Conservation (phyloP, 1,140 invertebrate species). For the Drosophila erecta region DNA sequence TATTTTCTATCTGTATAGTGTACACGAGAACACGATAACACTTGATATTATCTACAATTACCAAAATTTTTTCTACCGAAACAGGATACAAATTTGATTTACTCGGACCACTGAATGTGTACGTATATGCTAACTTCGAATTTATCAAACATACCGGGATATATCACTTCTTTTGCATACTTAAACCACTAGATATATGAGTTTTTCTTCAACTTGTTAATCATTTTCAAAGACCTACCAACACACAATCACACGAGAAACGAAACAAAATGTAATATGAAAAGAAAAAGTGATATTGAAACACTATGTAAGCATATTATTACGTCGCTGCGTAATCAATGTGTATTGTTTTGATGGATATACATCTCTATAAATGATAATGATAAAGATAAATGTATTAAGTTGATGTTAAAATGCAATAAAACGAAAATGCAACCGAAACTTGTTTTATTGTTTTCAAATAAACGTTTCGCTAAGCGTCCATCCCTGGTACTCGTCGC, state of each 20-base stretch:
- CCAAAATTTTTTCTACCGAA: constrained; percentile 36
- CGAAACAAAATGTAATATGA: constrained; percentile 38
- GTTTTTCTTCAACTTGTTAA: constrained; percentile 63
- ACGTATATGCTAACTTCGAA: constrained; percentile 72
- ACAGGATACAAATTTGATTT: constrained; percentile 65
- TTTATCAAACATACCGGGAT: constrained; percentile 67
- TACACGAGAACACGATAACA: constrained; percentile 28
- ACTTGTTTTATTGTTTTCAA: constrained; percentile 7
- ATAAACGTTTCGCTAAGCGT: not conserved
- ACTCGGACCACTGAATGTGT: constrained; percentile 66
- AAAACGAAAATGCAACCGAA: constrained; percentile 39
- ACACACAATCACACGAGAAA: constrained; percentile 32
- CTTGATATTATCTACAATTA: constrained; percentile 76
- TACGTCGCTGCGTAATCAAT: constrained; percentile 69
- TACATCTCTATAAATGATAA: constrained; percentile 59
- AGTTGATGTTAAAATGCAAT: constrained; percentile 80
- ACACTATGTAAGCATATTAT: constrained; percentile 77
- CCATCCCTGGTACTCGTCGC: constrained; percentile 5
- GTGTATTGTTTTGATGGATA: constrained; percentile 77
- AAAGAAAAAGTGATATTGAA: constrained; percentile 75
- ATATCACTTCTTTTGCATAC: constrained; percentile 68
- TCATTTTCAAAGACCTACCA: constrained; percentile 57
- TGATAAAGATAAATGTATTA: constrained; percentile 70
- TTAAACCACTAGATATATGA: constrained; percentile 48
- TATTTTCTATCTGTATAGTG: constrained; percentile 66